These are phyloP conservation scores for Rhimphoctona megacephalus DNA, from an alignment of 2,888 invertebrate species.

Conservation along the genomic window DNA sequence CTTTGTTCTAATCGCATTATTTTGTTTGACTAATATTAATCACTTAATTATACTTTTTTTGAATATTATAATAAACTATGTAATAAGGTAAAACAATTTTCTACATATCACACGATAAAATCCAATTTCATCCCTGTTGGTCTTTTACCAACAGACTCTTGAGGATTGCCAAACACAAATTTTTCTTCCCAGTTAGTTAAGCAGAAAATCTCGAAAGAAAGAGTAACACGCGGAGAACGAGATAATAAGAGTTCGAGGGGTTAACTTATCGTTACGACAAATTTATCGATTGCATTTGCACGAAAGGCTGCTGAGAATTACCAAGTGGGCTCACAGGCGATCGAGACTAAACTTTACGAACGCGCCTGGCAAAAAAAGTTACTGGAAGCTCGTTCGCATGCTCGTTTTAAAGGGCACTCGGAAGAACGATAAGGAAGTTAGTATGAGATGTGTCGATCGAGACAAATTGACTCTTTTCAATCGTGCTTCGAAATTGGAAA, in stretches of 20 bases:
- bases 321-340: conserved; percentile 33
- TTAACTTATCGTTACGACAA: conserved; percentile 54
- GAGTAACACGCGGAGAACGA: conserved; percentile 12
- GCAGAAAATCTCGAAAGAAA: conserved; percentile 28
- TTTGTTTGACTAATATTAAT: too few species aligned
- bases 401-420: conserved; percentile 44
- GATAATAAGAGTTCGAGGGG: conserved; percentile 46
- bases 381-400: conserved; percentile 43
- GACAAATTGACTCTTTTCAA: conserved; percentile 31
- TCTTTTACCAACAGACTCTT: conserved; percentile 14
- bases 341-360: conserved; percentile 42
- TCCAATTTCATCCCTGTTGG: conserved; percentile 58
- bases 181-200: conserved; percentile 57
- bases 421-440: conserved; percentile 3
- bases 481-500: conserved; percentile 39
- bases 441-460: conserved; percentile 33
- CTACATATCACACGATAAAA: conserved; percentile 39
- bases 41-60: too few species aligned
- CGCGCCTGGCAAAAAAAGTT: conserved; percentile 55
- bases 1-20: too few species aligned
- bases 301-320: conserved; percentile 48
- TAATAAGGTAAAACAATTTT: too few species aligned
- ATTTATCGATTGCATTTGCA: conserved; percentile 53
- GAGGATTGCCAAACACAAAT: conserved; percentile 25
- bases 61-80: too few species aligned